Conservation (phyloP, 2,797 vertebrate species). For the Myripristis murdjan region DNA sequence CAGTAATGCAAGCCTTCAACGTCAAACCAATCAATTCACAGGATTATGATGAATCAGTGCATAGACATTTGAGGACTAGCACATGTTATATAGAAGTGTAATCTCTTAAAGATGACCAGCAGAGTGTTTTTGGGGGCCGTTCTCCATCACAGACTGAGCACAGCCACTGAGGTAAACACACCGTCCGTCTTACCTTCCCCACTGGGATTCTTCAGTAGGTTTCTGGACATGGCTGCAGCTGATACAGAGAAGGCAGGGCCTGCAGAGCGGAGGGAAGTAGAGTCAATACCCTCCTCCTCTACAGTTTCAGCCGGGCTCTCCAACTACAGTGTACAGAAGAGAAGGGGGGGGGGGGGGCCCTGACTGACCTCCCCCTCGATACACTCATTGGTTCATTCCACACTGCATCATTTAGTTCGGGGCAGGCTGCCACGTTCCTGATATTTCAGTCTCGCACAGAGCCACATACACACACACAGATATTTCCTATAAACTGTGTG, state of each 20-base stretch:
- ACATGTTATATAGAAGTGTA: too few relatives aligned
- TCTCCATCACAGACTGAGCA: too few relatives aligned
- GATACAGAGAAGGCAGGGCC: slow-evolving; percentile 5
- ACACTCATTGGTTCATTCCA: background rate
- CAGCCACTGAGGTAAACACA: too few relatives aligned
- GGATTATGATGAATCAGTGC: too few relatives aligned
- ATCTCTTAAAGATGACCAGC: too few relatives aligned
- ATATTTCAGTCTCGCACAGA: slow-evolving; percentile 6
- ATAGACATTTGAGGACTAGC: too few relatives aligned
- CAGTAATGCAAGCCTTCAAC: too few relatives aligned
- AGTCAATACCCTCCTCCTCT: slow-evolving; percentile 17
- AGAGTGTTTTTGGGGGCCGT: too few relatives aligned
- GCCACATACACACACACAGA: background rate
- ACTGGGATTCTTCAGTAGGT: slow-evolving; percentile 85
- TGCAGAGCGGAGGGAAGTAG: slow-evolving; percentile 31
- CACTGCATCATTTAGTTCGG: background rate
- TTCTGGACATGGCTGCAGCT: slow-evolving; percentile 76
- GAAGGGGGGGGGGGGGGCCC: background rate
- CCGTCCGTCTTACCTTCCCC: slow-evolving; percentile 85
- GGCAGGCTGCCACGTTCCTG: background rate
- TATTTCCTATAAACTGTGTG: too few relatives aligned
- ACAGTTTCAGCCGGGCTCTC: background rate
- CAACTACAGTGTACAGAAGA: background rate
- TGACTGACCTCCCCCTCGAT: background rate
- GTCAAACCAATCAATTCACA: too few relatives aligned